Evolutionary conservation across 2,888 invertebrate genomes (phyloP).

Genomic region (Cylindroiulus punctatus): DNA sequence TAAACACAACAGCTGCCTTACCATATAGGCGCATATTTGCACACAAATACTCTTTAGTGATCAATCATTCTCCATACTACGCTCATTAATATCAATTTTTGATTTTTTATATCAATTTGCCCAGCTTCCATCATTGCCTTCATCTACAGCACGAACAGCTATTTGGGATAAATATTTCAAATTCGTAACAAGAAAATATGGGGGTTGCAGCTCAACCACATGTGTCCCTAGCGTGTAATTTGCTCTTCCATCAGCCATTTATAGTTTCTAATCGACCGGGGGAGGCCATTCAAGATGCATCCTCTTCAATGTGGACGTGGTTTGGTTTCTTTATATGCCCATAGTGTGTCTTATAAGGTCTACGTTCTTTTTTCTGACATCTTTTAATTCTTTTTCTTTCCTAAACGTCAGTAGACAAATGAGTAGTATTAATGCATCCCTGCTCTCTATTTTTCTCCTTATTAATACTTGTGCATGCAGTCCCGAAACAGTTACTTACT

Average conservation of each 20-base stretch:
- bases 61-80: slow-evolving; percentile 1
- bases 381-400: background rate
- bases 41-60: background rate
- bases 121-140: background rate
- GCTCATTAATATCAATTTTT: slow-evolving; percentile 39
- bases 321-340: background rate
- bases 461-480: background rate
- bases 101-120: background rate
- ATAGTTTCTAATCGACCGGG: slow-evolving; percentile 38
- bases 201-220: slow-evolving; percentile 41
- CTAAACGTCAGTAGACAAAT: background rate
- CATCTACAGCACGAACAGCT: background rate
- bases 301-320: background rate
- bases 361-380: background rate
- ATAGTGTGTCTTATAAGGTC: background rate
- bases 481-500: too few species aligned
- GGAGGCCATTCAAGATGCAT: background rate
- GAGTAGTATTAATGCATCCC: background rate
- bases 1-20: background rate
- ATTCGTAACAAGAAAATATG: slow-evolving; percentile 43
- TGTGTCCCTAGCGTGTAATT: slow-evolving; percentile 31
- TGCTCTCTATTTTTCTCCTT: background rate
- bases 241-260: slow-evolving; percentile 45
- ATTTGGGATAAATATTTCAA: slow-evolving; percentile 29
- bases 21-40: background rate